Percentiles rank a stretch among this genome's conserved stretches.
phyloP scores from a whole-genome alignment of 2,113 vertebrate genomes.

The Salvelinus sp. region DNA sequence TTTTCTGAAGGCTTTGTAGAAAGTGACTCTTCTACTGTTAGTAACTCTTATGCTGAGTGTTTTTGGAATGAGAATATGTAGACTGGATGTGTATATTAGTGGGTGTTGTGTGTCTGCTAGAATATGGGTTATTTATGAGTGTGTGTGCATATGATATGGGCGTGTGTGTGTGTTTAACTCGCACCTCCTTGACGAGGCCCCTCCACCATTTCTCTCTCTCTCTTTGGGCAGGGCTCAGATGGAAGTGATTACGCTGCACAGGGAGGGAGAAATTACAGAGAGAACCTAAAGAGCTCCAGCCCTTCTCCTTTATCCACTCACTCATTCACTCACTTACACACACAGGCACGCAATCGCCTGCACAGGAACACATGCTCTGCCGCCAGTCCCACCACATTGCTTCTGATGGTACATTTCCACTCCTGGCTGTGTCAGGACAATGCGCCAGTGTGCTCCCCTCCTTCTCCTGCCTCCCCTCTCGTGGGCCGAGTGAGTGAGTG shows the following conservation, averaged over 20 bases:
- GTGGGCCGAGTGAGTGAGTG: slow-evolving; percentile 25
- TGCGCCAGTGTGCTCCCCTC: slow-evolving; percentile 55
- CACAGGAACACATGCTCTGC: slow-evolving; percentile 15
- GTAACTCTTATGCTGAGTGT: too few relatives aligned
- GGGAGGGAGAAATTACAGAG: slow-evolving; percentile 73
- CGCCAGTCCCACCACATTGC: slow-evolving; percentile 50
- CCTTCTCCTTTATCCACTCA: slow-evolving; percentile 55
- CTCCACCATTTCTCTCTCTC: slow-evolving; percentile 38
- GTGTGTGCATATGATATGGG: slow-evolving; percentile 4
- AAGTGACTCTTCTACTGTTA: too few relatives aligned
- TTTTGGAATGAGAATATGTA: too few relatives aligned
- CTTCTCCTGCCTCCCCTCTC: slow-evolving; percentile 31
- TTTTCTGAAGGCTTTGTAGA: too few relatives aligned
- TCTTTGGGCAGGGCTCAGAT: slow-evolving; percentile 68
- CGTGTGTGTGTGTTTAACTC: slow-evolving; percentile 42
- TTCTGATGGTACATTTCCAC: slow-evolving; percentile 63
- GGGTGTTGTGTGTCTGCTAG: too few relatives aligned
- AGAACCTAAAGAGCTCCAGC: slow-evolving; percentile 45
- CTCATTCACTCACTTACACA: slow-evolving; percentile 46
- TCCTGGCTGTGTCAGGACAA: slow-evolving; percentile 56
- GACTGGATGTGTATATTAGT: too few relatives aligned
- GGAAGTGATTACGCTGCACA: slow-evolving; percentile 71
- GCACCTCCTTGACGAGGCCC: slow-evolving; percentile 62
- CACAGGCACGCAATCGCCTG: slow-evolving; percentile 5
- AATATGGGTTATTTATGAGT: neutral